Base-by-base conservation (phyloP, 2,888 invertebrate genomes). In the Euplexia lucipara region DNA sequence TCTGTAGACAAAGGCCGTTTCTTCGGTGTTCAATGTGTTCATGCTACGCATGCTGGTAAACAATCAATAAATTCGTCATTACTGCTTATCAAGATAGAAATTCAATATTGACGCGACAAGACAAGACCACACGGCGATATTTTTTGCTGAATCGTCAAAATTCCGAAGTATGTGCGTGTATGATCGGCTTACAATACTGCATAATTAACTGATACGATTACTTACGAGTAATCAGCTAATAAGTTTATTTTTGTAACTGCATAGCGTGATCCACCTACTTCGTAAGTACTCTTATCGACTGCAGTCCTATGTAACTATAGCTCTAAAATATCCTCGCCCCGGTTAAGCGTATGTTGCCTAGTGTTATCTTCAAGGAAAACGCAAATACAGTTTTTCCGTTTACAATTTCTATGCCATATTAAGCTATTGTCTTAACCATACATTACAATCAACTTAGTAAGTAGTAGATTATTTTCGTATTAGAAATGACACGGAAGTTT, bases 331-430 rank as follows among this genome's bases (percentile, higher is more conserved):
- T 41, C 58, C 70, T 63, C 41, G 72, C 26, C 37, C 63, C 41
- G 69, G 49, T 51, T 58, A 9, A 39, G 39, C 22, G 9, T 37
- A 10, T 42, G 37, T 37, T 49, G 53, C 44, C 18, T 3, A 22
- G 16, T 42, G 42, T 49, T 72, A 70, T 66, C 66, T 44, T n/a
- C 10, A 41, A 54, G 41, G 72, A 51, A 48, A 70, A 65, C 47
- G 30, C n/a, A 64, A 56, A 64, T n/a, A 41, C 14, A 63, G 35
- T 37, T 32, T 63, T 57, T 39, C 35, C 41, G 16, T 59, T 59
- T 57, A 34, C 35, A 35, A 14, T 59, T 54, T 51, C 41, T 26
- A 54, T 6, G 18, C 45, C 26, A 16, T 14, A 44, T 16, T 41
- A 4, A 9, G 16, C 1, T 8, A 64, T 47, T 37, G 48, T 59